Base-by-base conservation (phyloP, 2,113 vertebrate species). In the Gila orcuttii region DNA sequence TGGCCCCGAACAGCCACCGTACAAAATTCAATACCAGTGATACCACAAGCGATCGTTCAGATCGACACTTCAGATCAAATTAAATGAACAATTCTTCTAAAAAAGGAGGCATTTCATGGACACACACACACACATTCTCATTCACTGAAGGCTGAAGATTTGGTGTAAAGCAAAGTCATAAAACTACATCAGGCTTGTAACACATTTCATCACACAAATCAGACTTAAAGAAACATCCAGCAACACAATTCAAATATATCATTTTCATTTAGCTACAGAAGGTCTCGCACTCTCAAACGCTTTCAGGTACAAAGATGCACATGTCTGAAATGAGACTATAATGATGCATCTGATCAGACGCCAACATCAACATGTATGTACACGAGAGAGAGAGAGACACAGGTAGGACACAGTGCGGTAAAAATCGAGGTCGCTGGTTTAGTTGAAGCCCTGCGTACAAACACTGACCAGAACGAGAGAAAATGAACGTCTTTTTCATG, bases 161-260 rank as follows among this genome's bases (percentile, higher is more conserved):
- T 91, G 92, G 92, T 88, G 31, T 89, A 80, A 93, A 93, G 90
- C 89, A 91, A 91, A 90, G 87, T 55, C 73, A 89, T 87, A 93
- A 93, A 90, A 91, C 91, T 74, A 90, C 82, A 71, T 80, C 88
- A 89, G 91, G 88, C 91, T 90, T 85, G 87, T 79, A 33, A 87
- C 79, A 87, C 77, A 86, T 71, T 39, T 75, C 83, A 10, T 33
- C 42, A 52, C 62, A 50, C 36, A 89, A 42, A 82, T 81, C 71
- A 87, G 79, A 78, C 33, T 81, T 73, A 50, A 59, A 76, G 42
- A 71, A 82, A 39, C 21, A 59, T 39, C n/a, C 59, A 45, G 8
- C n/a, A 17, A 80, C 36, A 79, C 36, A 42, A 60, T 39, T 42
- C 31, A 5, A 69, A 78, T 11, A 7, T 39, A 50, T 25, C 15